Base-by-base conservation (phyloP, 2,888 invertebrate species). In the Trachelus iudaicus region DNA sequence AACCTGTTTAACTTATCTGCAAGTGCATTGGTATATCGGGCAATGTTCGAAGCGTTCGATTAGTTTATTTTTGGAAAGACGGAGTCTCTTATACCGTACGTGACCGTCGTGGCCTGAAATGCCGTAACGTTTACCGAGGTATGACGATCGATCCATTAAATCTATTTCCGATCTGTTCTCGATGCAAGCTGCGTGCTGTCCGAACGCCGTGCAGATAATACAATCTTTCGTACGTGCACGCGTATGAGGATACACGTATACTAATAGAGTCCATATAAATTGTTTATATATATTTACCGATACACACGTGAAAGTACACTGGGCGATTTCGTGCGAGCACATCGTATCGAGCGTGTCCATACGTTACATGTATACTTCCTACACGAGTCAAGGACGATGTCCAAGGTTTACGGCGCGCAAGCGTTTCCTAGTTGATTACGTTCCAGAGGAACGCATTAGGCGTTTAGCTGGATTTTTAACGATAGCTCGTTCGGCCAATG, bases 371-470 rank as follows among this genome's bases (percentile, higher is more conserved):
- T 34, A 71, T 31, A 33, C 83, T 83, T 80, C 77, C 78, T 77
- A 76, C 83, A 69, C 37, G 82, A 84, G 82, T 83, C 85, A 85
- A 86, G 85, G 84, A 81, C 82, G 75, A 73, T 69, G 78, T 79
- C 73, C 85, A 86, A 86, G 86, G 85, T 81, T 82, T 78, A 78
- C 82, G 82, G 76, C 35, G 74, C 74, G 74, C 74, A 82, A 83
- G 80, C 83, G 81, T 86, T 85, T 86, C 85, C 85, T 86, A 85
- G 82, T 83, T 80, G 83, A 84, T 86, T 85, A 85, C 81, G 81
- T 82, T 82, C 81, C 73, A 76, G 74, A 77, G 75, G 37, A 6
- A 33, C 31, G 40, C 30, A n/a, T 68, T 69, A 23, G 68, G 15
- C 71, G 15, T 31, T 77, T 30, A 78, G 77, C 69, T 79, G 76